Evolutionary conservation across 2,797 vertebrate genomes (phyloP), one percentile per base, ranked within the genome.

Genomic region (Zenarchopterus dispar): DNA sequence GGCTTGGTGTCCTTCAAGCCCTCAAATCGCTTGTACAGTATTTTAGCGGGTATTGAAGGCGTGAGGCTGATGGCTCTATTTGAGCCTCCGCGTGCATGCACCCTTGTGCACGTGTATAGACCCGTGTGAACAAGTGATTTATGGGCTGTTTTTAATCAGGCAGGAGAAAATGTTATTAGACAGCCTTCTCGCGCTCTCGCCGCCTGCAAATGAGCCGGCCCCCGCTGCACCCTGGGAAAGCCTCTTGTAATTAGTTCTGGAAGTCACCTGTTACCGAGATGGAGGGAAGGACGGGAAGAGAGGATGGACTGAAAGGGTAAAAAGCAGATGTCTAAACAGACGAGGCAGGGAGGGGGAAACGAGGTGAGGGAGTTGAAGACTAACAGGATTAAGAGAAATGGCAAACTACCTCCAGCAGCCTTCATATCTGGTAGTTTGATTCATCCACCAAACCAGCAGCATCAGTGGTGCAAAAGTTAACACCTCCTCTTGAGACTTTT

Each of bases 151-250:
- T 90, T 88, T 89, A 90, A 89, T 89, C 80, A 92, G 85, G 47
- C 82, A 56, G 65, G 83, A 65, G 84, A 87, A 89, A 91, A 90
- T 80, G 83, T 88, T 89, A 90, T 91, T 90, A 88, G 83, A 91
- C 86, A 77, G 56, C 72, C 79, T 72, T 62, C 71, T 70, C 62
- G 22, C 26, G 13, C 74, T 84, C 56, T 61, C 75, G 70, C 64
- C 2, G 81, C 82, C 80, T 88, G 76, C 84, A 85, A 91, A 90
- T 88, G 82, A 88, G 86, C 60, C 55, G 31, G 67, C 77, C 76
- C 84, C 86, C 43, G 19, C 52, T 84, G 90, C 85, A 87, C 80
- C 73, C 80, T 74, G 86, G 82, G 87, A 89, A 73, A 86, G 82
- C 81, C 80, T 73, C 55, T 78, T 79, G 81, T 87, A 92, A 89